phyloP scores from a whole-genome alignment of 2,113 vertebrate species.

The Xenopus borealis region DNA sequence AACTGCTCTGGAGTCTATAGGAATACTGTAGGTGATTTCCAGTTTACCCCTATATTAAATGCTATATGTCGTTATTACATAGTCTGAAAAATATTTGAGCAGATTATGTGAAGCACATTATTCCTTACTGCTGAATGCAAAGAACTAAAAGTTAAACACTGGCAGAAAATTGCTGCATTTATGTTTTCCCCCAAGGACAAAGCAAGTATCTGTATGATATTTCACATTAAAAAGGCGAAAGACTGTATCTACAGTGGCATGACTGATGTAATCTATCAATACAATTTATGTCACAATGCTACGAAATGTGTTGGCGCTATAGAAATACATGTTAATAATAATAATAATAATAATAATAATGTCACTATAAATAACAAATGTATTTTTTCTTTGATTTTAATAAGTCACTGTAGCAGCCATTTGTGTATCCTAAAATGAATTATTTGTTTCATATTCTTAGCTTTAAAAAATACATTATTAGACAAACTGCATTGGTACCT shows the following conservation, averaged over 20 bases:
- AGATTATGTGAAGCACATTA: too few species aligned
- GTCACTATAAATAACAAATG: too few species aligned
- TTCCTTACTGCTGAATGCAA: too few species aligned
- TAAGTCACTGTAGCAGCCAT: slow-evolving; percentile 29
- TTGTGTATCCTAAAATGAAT: slow-evolving; percentile 46
- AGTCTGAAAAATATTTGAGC: too few species aligned
- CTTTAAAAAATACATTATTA: slow-evolving; percentile 44
- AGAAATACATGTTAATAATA: too few species aligned
- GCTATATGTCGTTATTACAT: too few species aligned
- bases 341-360: too few species aligned
- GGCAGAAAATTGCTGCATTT: background rate
- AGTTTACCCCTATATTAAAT: too few species aligned
- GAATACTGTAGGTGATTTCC: too few species aligned
- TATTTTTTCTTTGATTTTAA: slow-evolving; percentile 27
- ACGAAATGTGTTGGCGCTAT: too few species aligned
- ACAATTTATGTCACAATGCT: slow-evolving; percentile 42
- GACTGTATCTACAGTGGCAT: slow-evolving; percentile 7
- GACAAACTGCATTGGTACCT: slow-evolving; percentile 33
- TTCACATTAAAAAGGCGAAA: slow-evolving; percentile 15
- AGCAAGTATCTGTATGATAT: slow-evolving; percentile 11
- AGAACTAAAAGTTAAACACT: background rate
- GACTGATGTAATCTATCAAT: slow-evolving; percentile 20
- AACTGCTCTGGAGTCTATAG: too few species aligned
- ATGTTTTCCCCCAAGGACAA: slow-evolving; percentile 9
- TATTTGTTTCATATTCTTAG: slow-evolving; percentile 32